Evolutionary conservation across 2,888 invertebrate species (phyloP), one percentile per base, ranked within the genome.

Genomic region (Lasioglossum morio): DNA sequence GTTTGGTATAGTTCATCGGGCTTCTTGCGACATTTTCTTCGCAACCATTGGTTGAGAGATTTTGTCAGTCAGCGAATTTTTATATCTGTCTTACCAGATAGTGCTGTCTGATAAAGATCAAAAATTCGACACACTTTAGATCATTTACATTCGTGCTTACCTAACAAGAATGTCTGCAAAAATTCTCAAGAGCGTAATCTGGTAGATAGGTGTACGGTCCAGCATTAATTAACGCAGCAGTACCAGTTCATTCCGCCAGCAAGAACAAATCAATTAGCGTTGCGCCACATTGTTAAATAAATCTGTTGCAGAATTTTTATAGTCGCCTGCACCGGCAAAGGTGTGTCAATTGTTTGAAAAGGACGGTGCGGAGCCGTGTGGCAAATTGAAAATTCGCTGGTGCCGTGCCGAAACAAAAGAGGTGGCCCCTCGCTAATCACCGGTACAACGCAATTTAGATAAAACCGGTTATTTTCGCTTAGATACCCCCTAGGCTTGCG

Each of bases 401-500:
- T 10, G 53, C 10, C 27, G 27, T 16, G 27, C 60, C 60, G 57
- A 19, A 30, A 37, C 34, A 77, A 74, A 57, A 66, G n/a, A 34
- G 66, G 53, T 46, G 43, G 37, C 23, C 43, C 14, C 43, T 23
- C 23, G 69, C 84, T 81, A 86, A 84, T 81, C 77, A 72, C 72
- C 60, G 72, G n/a, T 81, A 76, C 82, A 85, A 80, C 76, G 66
- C 75, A n/a, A 73, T 85, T 87, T 82, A 76, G 85, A 87, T 85
- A 80, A 82, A 80, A 82, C 80, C 82, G 80, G 82, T 87, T 81
- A 80, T 87, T 82, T 72, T 78, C 84, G 72, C 80, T 23, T 66
- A 53, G 75, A 82, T 43, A 82, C 60, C 73, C 5, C 43, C 73
- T 79, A 73, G 76, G 34, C 66, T 16, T 27, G 34, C 30, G 69